A percentile compares a stretch with the other conserved stretches of the same genome.
Evolutionary conservation across 1,140 invertebrate genomes (phyloP).

Genomic region (Hyles vespertilio): DNA sequence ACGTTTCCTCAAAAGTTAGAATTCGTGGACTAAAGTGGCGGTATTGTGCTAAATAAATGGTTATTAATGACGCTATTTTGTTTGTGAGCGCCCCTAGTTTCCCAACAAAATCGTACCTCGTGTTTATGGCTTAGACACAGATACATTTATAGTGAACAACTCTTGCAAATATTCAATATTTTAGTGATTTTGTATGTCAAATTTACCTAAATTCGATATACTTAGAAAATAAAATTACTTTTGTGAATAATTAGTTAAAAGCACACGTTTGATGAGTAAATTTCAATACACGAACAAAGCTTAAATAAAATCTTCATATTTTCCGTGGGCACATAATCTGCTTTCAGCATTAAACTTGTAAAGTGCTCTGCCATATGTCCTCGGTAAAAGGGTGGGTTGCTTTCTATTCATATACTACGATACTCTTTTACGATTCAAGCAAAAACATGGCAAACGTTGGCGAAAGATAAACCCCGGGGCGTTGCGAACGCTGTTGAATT

Average conservation of each 20-base stretch:
- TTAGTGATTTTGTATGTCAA: too few species aligned
- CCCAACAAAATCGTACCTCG: neutral
- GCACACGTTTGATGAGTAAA: too few species aligned
- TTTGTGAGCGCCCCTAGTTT: neutral
- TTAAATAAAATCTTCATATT: constrained; percentile 20
- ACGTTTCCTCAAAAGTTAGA: constrained; percentile 66
- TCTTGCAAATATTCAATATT: too few species aligned
- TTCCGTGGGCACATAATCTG: constrained; percentile 47
- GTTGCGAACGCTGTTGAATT: constrained; percentile 69
- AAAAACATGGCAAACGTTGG: constrained; percentile 56
- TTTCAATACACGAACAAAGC: neutral
- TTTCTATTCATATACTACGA: constrained; percentile 64
- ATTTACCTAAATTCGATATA: too few species aligned
- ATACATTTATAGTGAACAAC: too few species aligned
- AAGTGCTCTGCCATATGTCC: constrained; percentile 52
- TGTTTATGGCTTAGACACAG: neutral
- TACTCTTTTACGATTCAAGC: constrained; percentile 67
- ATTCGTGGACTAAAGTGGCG: constrained; percentile 63
- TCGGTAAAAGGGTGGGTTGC: constrained; percentile 54
- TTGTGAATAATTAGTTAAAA: too few species aligned
- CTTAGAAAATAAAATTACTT: too few species aligned
- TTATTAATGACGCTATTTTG: constrained; percentile 63
- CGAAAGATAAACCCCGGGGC: constrained; percentile 64
- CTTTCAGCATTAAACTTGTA: constrained; percentile 50
- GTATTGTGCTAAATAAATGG: constrained; percentile 72